Evolutionary conservation across 2,888 invertebrate genomes (phyloP).

Genomic region (Cheilosia pagana): DNA sequence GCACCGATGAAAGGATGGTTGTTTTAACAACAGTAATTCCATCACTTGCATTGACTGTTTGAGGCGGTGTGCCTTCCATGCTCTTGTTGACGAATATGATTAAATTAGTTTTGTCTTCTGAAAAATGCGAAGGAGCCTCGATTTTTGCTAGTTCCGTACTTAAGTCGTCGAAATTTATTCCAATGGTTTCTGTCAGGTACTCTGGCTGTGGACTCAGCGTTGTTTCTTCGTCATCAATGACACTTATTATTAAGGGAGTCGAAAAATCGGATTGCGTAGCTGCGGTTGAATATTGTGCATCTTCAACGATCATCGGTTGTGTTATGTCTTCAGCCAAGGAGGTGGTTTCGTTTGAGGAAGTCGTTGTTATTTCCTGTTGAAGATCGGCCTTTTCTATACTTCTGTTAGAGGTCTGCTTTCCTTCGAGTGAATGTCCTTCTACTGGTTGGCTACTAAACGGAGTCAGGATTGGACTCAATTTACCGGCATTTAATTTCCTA

Average conservation of each 20-base stretch:
- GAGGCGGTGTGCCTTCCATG: slow-evolving; percentile 79
- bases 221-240: slow-evolving; percentile 80
- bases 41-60: slow-evolving; percentile 81
- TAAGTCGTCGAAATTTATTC: slow-evolving; percentile 29
- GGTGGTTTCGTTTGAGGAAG: background rate
- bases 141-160: slow-evolving; percentile 39
- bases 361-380: background rate
- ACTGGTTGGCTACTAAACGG: background rate
- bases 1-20: slow-evolving; percentile 84
- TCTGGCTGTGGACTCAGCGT: slow-evolving; percentile 52
- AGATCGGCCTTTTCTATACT: background rate
- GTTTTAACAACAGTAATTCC: slow-evolving; percentile 84
- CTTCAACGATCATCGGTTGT: slow-evolving; percentile 4
- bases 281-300: slow-evolving; percentile 1
- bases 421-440: slow-evolving; percentile 1
- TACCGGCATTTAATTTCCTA: slow-evolving; percentile 72
- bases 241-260: slow-evolving; percentile 81
- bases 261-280: slow-evolving; percentile 69
- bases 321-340: slow-evolving; percentile 12
- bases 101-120: slow-evolving; percentile 81
- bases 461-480: slow-evolving; percentile 54
- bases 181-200: slow-evolving; percentile 45
- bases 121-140: slow-evolving; percentile 34
- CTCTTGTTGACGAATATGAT: slow-evolving; percentile 83
- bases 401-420: background rate